phyloP scores from a whole-genome alignment of 2,888 invertebrate species.

The Dasypolia templi region DNA sequence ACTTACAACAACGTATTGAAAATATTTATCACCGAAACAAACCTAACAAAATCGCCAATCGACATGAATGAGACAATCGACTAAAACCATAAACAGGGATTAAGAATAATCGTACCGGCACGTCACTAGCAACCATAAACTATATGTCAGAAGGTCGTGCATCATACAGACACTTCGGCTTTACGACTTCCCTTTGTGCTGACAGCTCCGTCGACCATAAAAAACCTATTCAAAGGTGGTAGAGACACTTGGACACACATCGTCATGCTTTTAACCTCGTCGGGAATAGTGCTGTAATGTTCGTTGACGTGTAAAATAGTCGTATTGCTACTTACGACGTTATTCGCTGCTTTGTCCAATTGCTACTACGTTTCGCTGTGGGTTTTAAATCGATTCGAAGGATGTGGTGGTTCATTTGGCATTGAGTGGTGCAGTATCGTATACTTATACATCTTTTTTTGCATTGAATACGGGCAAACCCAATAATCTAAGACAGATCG shows the following conservation, averaged over 20 bases:
- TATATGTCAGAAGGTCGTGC: slow-evolving; percentile 78
- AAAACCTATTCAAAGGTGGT: slow-evolving; percentile 78
- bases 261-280: slow-evolving; percentile 72
- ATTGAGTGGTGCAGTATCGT: slow-evolving; percentile 41
- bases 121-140: slow-evolving; percentile 71
- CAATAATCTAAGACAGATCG: too few species aligned
- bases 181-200: slow-evolving; percentile 83
- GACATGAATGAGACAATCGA: slow-evolving; percentile 69
- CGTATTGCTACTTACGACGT: slow-evolving; percentile 53
- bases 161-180: slow-evolving; percentile 79
- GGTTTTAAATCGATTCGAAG: slow-evolving; percentile 54
- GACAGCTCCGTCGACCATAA: slow-evolving; percentile 75
- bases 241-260: slow-evolving; percentile 74
- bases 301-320: slow-evolving; percentile 59
- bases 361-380: slow-evolving; percentile 61
- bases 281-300: slow-evolving; percentile 66
- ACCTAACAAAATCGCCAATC: slow-evolving; percentile 69
- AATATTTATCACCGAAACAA: slow-evolving; percentile 48
- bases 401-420: slow-evolving; percentile 45
- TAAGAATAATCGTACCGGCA: slow-evolving; percentile 76
- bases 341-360: slow-evolving; percentile 50
- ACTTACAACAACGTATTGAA: slow-evolving; percentile 12
- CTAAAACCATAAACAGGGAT: slow-evolving; percentile 78
- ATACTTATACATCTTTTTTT: too few species aligned
- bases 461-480: background rate